Evolutionary conservation across 2,888 invertebrate genomes (phyloP), one percentile per base, ranked within the genome.

Genomic region (Eupsilia transversa): DNA sequence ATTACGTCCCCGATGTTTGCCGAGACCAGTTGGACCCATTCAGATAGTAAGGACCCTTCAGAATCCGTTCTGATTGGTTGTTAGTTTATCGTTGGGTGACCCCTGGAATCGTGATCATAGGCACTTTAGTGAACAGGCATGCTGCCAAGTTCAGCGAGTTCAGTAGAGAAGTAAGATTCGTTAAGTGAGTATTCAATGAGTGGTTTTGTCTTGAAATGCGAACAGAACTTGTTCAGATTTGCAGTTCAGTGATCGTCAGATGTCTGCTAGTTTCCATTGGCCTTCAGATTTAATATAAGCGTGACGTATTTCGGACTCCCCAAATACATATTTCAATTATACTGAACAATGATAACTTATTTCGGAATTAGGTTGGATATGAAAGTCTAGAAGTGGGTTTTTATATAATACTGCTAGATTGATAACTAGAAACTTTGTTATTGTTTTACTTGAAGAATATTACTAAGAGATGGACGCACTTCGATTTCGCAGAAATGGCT

Each of bases 1-100:
- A 91, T 90, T 89, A 81, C 84, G 76, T 81, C 79, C 79, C 76
- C 84, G 74, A 88, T 89, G 86, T 90, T 89, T 89, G 83, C 76
- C 57, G 74, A 85, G 81, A 77, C 84, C 83, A 87, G 83, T 88
- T 84, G 87, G 85, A 70, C 54, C 85, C 69, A 88, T 89, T 87
- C 81, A 81, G 79, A 68, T 66, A 54, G 56, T 46, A 66, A 90
- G 88, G 75, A 66, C 82, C 79, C 86, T 89, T 68, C 80, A 86
- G 79, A 80, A 63, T 56, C 73, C 60, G 64, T 67, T 73, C 76
- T 76, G 87, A 87, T 86, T 87, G 82, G 86, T 84, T 78, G 88
- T 85, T 86, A 88, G 88, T 88, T 84, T 81, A 76, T 72, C 77
- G 71, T 74, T 54, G 72, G 67, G 35, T 72, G 74, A 76, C 72